Conservation (phyloP, 2,797 vertebrate species). For the Lycodopsis pacificus region DNA sequence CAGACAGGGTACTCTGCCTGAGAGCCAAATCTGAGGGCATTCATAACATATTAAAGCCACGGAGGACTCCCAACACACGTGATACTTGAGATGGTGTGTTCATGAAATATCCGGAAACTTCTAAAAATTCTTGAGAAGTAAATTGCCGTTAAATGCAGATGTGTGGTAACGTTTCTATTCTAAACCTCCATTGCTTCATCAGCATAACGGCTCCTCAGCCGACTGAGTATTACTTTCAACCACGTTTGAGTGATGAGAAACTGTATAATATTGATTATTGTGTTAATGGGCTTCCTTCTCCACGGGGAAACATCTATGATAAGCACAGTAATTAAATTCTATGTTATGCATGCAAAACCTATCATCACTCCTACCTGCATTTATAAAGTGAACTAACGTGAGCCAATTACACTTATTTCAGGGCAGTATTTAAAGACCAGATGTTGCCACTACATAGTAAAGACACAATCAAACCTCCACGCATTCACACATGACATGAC, state of each 20-base stretch:
- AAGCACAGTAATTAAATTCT: background rate
- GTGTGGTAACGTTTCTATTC: background rate
- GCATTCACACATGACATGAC: background rate
- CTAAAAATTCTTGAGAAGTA: fast-evolving
- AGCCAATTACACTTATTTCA: background rate
- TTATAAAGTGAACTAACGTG: background rate
- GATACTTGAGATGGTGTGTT: constrained; percentile 44
- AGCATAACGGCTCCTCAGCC: background rate
- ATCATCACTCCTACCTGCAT: background rate
- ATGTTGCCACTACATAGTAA: background rate
- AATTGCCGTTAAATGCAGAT: background rate
- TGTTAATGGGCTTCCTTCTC: background rate
- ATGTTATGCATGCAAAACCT: background rate
- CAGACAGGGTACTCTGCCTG: background rate
- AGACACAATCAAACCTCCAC: background rate
- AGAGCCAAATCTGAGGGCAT: constrained; percentile 2
- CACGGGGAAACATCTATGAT: background rate
- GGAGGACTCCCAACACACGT: constrained; percentile 10
- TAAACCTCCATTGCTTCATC: background rate
- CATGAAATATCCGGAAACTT: background rate
- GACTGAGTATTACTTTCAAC: background rate
- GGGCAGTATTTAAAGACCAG: background rate
- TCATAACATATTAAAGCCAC: fast-evolving
- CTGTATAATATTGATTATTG: background rate
- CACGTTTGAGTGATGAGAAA: background rate